Evolutionary conservation across 2,797 vertebrate species (phyloP).

Genomic region (Pelochelys cantorii): DNA sequence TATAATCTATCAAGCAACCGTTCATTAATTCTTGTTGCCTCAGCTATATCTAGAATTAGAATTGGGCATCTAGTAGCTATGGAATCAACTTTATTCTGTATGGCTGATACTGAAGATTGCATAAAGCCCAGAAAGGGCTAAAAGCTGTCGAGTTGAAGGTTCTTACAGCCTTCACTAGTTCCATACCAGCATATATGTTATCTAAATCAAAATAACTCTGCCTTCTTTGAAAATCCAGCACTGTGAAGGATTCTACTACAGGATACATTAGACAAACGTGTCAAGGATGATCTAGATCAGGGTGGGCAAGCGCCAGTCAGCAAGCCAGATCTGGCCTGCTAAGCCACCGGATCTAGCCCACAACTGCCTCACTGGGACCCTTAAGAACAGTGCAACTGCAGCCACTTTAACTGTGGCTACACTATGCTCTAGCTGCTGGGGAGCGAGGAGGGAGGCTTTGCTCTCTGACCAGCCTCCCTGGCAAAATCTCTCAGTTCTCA

Average conservation of each 20-base stretch:
- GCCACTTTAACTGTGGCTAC: no score
- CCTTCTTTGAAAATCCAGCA: not conserved
- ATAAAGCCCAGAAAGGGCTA: not conserved
- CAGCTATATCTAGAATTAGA: rapidly evolving
- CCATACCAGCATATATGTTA: not conserved
- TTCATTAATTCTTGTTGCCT: not conserved
- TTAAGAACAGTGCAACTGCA: no score
- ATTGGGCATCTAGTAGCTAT: not conserved
- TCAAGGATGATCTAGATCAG: no score
- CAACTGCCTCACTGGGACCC: no score
- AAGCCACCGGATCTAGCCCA: no score
- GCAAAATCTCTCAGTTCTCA: no score
- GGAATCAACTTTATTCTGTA: not conserved
- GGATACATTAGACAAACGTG: no score
- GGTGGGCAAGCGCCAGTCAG: no score
- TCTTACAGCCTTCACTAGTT: not conserved
- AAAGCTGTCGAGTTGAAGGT: not conserved
- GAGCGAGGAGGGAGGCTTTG: no score
- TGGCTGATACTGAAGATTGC: not conserved
- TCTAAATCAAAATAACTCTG: not conserved
- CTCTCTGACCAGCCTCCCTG: no score
- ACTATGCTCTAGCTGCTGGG: no score
- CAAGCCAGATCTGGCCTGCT: no score
- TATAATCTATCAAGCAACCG: not conserved
- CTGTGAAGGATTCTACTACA: rapidly evolving